Percentiles rank a stretch among this genome's conserved stretches.
Evolutionary conservation across 2,888 invertebrate genomes (phyloP).

Genomic region (Chalcis sispes): DNA sequence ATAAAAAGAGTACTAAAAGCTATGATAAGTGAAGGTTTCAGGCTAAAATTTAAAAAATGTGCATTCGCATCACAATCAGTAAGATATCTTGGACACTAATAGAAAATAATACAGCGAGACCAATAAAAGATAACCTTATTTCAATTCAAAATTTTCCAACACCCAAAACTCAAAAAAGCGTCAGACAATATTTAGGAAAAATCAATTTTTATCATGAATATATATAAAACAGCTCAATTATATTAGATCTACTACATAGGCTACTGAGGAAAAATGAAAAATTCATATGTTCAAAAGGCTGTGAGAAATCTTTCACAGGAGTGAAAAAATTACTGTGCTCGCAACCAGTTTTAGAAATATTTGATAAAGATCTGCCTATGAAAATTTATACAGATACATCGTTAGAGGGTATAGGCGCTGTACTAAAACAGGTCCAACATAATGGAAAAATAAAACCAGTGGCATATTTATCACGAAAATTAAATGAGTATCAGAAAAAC

Average conservation of each 20-base stretch:
- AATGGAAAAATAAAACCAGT: neutral
- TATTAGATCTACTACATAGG: constrained; percentile 46
- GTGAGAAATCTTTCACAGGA: constrained; percentile 56
- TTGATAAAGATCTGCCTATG: neutral
- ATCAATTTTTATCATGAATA: no score
- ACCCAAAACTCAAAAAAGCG: constrained; percentile 24
- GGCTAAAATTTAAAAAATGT: no score
- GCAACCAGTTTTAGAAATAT: constrained; percentile 58
- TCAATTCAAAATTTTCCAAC: no score
- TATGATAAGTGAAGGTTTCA: constrained; percentile 58
- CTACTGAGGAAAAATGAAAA: constrained; percentile 57
- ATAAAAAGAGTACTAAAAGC: constrained; percentile 41
- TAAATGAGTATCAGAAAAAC: neutral
- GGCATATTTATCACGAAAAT: neutral
- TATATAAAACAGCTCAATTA: constrained; percentile 35
- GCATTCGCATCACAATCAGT: constrained; percentile 6
- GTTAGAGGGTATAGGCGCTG: neutral
- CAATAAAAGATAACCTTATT: no score
- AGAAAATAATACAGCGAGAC: constrained; percentile 42
- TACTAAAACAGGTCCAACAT: neutral
- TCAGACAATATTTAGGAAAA: constrained; percentile 32
- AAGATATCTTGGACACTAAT: constrained; percentile 34
- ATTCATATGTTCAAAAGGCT: constrained; percentile 60
- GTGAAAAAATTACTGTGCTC: constrained; percentile 62
- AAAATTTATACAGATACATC: neutral